A percentile compares a stretch with the other conserved stretches of the same genome.
phyloP scores from a whole-genome alignment of 2,797 vertebrate genomes.

The Syngnathus rostellatus region DNA sequence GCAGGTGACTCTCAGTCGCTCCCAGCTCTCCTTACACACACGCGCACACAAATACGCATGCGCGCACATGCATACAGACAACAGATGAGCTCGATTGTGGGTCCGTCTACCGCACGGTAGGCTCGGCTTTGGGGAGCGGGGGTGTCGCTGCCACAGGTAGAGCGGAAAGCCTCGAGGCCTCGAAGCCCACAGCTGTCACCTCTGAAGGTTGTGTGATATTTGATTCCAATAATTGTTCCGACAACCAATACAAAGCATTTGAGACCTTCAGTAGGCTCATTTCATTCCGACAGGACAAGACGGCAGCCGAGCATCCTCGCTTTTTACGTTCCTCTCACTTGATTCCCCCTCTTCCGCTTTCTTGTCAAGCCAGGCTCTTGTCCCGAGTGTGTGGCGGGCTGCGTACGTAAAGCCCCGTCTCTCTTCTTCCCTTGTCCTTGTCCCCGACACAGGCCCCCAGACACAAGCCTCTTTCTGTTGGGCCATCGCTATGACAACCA shows the following conservation, averaged over 20 bases:
- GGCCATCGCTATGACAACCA: slow-evolving; percentile 72
- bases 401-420: slow-evolving; percentile 47
- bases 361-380: slow-evolving; percentile 29
- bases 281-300: slow-evolving; percentile 11
- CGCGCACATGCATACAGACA: slow-evolving; percentile 8
- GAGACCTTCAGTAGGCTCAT: slow-evolving; percentile 10
- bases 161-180: slow-evolving; percentile 25
- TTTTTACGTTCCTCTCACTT: slow-evolving; percentile 47
- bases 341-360: slow-evolving; percentile 46
- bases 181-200: slow-evolving; percentile 49
- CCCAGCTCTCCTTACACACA: slow-evolving; percentile 55
- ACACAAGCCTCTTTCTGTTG: slow-evolving; percentile 80
- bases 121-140: slow-evolving; percentile 8
- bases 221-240: slow-evolving; percentile 39
- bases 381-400: slow-evolving; percentile 37
- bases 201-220: slow-evolving; percentile 43
- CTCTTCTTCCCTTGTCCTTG: slow-evolving; percentile 35
- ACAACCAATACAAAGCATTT: slow-evolving; percentile 44
- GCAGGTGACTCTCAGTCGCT: slow-evolving; percentile 61
- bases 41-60: slow-evolving; percentile 14
- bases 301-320: slow-evolving; percentile 43
- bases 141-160: slow-evolving; percentile 30
- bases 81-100: slow-evolving; percentile 33
- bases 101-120: slow-evolving; percentile 17
- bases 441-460: slow-evolving; percentile 69